Base-by-base conservation (phyloP, 2,797 vertebrate species). In the Acrossocheilus fasciatus region DNA sequence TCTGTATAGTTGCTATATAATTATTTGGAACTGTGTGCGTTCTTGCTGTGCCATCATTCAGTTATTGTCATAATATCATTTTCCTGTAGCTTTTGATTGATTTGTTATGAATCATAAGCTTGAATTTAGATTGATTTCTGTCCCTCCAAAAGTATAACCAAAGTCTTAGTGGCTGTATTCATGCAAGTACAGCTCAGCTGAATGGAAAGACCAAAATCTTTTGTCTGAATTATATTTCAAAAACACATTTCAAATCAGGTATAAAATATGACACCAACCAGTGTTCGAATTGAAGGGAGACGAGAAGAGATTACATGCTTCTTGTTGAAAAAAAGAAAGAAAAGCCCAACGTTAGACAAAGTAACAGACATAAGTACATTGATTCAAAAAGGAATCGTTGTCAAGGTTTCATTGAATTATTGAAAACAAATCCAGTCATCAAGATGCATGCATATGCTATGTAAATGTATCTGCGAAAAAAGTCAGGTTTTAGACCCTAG, bases 121-220 rank as follows among this genome's bases (percentile, higher is more conserved):
- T 43, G 36, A 62, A 43, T 62, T 59, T n/a, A 79, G 36, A 78
- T 62, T 43, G 54, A 62, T 62, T 79, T 62, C 8, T 79, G 23
- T 43, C 36, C 15, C 4, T 62, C 23, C 12, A 41, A 79, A 62
- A 79, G 54, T 36, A 52, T 20, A 59, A n/a, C 50, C 52, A 39
- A 77, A 57, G 47, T 36, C 26, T 36, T 75, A 1, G 6, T 6
- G 1, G 34, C 34, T 36, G 20, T 36, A 77, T 57, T 57, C 9
- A 52, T 50, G 17, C 73, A 36, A 36, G 4, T 36, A 77, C 6
- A 77, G 18, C 18, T 57, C 6, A 59, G 41, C 34, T 59, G 11
- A 57, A 77, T n/a, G 52, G 11, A 59, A 59, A 15, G 1, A 17
- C 6, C 3, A 41, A 78, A 41, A 78, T 54, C 0, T 36, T 76